Percentiles rank a stretch among this genome's conserved stretches.
phyloP scores from a whole-genome alignment of 2,797 vertebrate species.

The Gymnoscopelus braueri region DNA sequence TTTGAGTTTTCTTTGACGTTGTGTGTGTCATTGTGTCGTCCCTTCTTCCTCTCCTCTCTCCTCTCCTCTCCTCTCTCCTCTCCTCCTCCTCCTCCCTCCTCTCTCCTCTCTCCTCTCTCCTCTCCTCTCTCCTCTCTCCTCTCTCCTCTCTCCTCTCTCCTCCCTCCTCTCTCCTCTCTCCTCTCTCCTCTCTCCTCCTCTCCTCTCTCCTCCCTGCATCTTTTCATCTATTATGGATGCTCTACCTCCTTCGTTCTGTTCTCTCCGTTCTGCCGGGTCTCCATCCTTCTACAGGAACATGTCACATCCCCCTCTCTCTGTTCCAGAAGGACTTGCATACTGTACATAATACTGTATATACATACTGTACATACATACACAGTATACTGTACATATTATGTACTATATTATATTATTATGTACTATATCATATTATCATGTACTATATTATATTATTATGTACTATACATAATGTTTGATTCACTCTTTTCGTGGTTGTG shows the following conservation, averaged over 20 bases:
- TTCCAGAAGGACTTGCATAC: no score
- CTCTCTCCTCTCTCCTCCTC: slow-evolving; percentile 3
- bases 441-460: no score
- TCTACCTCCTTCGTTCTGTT: not conserved
- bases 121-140: slow-evolving; percentile 19
- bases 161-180: slow-evolving; percentile 12
- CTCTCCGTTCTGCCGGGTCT: not conserved
- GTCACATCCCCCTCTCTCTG: not conserved
- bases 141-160: slow-evolving; percentile 20
- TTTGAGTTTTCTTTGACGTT: no score
- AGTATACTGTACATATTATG: no score
- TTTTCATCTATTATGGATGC: not conserved
- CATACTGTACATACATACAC: no score
- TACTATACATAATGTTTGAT: no score
- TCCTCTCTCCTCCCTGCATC: slow-evolving; percentile 2
- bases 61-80: slow-evolving; percentile 7
- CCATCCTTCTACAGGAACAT: slow-evolving; percentile 10
- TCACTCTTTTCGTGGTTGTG: no score
- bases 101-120: slow-evolving; percentile 22
- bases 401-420: no score
- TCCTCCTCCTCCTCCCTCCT: slow-evolving; percentile 1
- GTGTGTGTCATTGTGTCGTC: no score
- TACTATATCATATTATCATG: no score
- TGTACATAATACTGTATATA: no score
- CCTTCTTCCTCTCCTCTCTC: not conserved